Percentiles rank a stretch among this genome's conserved stretches.
These are phyloP conservation scores for Alloscopus bannaensis DNA, from an alignment of 2,888 invertebrate species.

Conservation along the genomic window DNA sequence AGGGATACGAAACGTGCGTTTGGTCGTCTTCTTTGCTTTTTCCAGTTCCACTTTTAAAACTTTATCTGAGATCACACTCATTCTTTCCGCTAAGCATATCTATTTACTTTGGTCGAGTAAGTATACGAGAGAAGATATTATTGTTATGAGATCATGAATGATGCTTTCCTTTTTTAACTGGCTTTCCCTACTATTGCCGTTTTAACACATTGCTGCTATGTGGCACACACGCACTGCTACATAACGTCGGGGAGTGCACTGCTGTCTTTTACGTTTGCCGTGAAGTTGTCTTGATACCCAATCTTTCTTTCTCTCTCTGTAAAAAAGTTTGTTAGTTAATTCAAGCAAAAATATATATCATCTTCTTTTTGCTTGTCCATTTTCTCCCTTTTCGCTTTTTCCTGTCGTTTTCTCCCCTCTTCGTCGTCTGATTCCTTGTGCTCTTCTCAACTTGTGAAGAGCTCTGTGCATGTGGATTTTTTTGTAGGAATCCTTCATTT, in stretches of 20 bases:
- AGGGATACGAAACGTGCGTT: neutral
- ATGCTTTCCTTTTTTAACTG: slow-evolving; percentile 32
- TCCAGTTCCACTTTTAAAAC: slow-evolving; percentile 42
- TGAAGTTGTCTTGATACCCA: no score
- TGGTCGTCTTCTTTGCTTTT: no score
- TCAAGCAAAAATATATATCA: slow-evolving; percentile 58
- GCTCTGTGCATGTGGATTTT: neutral
- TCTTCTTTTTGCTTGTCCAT: slow-evolving; percentile 58
- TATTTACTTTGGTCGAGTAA: slow-evolving; percentile 60
- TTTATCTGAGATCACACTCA: slow-evolving; percentile 52
- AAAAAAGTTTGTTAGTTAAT: slow-evolving; percentile 60
- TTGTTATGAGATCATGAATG: slow-evolving; percentile 60
- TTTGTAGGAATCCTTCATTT: neutral
- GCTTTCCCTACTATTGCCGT: slow-evolving; percentile 20
- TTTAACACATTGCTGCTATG: no score
- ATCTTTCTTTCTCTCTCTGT: no score
- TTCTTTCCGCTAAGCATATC: slow-evolving; percentile 26
- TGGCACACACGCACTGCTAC: no score
- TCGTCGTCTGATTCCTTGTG: no score
- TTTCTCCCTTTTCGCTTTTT: slow-evolving; percentile 35
- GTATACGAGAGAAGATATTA: slow-evolving; percentile 57
- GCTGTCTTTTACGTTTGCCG: no score
- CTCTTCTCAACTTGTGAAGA: slow-evolving; percentile 6
- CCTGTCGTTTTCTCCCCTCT: neutral
- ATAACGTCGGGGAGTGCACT: no score